These are phyloP conservation scores for Vulpes lagopus DNA, from an alignment of 2,113 vertebrate genomes.

Conservation along the genomic window DNA sequence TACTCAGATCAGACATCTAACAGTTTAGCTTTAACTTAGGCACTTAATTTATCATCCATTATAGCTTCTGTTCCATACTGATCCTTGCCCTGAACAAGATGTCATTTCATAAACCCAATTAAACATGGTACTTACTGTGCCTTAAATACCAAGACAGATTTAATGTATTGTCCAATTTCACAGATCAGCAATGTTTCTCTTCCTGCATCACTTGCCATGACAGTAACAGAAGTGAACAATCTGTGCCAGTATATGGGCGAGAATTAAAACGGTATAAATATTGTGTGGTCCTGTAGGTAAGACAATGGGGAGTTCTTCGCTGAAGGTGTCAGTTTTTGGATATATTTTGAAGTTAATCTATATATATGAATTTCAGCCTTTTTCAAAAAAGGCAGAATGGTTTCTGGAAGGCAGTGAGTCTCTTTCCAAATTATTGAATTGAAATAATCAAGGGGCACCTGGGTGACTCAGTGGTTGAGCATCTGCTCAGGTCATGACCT, in stretches of 20 bases:
- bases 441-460: neutral
- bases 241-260: neutral
- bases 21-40: constrained; percentile 58
- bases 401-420: constrained; percentile 10
- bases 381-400: neutral
- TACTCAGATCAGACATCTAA: neutral
- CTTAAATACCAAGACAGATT: constrained; percentile 74
- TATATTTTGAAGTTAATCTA: neutral
- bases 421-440: neutral
- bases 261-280: constrained; percentile 29
- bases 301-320: neutral
- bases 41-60: constrained; percentile 64
- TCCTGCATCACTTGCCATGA: constrained; percentile 49
- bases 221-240: constrained; percentile 41
- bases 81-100: constrained; percentile 79
- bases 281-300: neutral
- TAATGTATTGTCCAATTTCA: constrained; percentile 76
- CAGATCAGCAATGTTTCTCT: constrained; percentile 67
- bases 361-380: neutral
- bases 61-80: constrained; percentile 59
- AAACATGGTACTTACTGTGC: constrained; percentile 70
- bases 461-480: no score
- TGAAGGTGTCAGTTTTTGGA: neutral
- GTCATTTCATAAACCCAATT: constrained; percentile 78
- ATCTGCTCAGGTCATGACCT: no score